Base-by-base conservation (phyloP, 2,888 invertebrate species). In the Ferdinandea cuprea region DNA sequence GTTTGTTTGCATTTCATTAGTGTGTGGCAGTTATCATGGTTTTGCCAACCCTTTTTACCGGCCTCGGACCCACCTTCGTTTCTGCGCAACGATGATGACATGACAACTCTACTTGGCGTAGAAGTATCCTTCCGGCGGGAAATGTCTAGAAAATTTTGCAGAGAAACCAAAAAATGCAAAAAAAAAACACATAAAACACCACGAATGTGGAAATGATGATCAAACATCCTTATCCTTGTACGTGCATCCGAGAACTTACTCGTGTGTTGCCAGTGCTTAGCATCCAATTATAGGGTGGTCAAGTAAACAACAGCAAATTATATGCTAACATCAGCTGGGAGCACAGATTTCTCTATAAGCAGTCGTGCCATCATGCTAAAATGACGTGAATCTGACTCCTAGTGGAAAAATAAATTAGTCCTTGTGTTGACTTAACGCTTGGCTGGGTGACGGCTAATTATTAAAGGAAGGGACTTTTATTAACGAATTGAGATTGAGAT, bases 251-350 rank as follows among this genome's bases (percentile, higher is more conserved):
- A n/a, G 6, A 3, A 19, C 3, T 19, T n/a, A 61, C 35, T 30
- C 7, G 46, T 30, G 21, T 42, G 83, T 78, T 78, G 73, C 59
- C 65, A 87, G 87, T 87, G 85, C 87, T 87, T 88, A 87, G 87
- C 88, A 87, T 87, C 86, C 87, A 87, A 88, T 87, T 87, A 88
- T 63, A 85, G 86, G 85, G 86, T 85, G 88, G 88, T 88, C 88
- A 87, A 87, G 87, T 87, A 87, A 88, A 88, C 88, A 88, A 87
- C 86, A 86, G 86, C 87, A 87, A 87, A 88, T 88, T 87, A 87
- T 87, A 87, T 87, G 87, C 87, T 85, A 87, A 87, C 88, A 86
- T 86, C 50, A 21, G 42, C 42, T 42, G n/a, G 71, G 15, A 54
- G 66, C 46, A 59, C 61, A 71, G 81, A 76, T 72, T 76, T 66